Evolutionary conservation across 2,797 vertebrate species (phyloP).

Genomic region (Epinephelus malabaricus): DNA sequence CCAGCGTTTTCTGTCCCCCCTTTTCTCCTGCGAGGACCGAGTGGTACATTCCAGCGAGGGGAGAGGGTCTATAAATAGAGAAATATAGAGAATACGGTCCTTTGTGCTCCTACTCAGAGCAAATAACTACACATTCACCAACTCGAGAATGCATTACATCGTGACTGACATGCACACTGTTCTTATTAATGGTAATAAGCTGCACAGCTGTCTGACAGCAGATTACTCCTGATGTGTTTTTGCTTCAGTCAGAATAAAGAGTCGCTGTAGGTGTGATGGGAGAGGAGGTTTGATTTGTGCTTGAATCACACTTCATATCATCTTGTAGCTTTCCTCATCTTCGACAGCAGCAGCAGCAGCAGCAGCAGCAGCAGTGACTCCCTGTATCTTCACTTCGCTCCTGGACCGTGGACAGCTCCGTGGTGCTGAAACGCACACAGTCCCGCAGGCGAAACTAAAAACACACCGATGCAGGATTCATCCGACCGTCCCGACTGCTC

Average conservation of each 20-base stretch:
- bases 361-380: constrained; percentile 19
- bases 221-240: neutral
- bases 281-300: constrained; percentile 21
- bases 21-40: constrained; percentile 39
- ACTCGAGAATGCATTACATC: constrained; percentile 19
- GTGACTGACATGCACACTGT: constrained; percentile 26
- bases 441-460: constrained; percentile 17
- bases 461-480: constrained; percentile 8
- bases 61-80: constrained; percentile 89
- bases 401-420: constrained; percentile 72
- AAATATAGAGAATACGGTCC: constrained; percentile 84
- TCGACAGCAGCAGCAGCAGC: neutral
- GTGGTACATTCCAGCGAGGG: constrained; percentile 84
- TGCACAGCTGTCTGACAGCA: neutral
- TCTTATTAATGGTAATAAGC: constrained; percentile 5
- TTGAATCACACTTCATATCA: constrained; percentile 29
- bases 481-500: constrained; percentile 3
- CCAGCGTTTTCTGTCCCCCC: constrained; percentile 47
- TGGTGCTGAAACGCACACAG: constrained; percentile 72
- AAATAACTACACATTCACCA: constrained; percentile 57
- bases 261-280: neutral
- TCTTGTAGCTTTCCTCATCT: constrained; percentile 1
- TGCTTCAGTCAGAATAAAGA: neutral
- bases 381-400: constrained; percentile 12
- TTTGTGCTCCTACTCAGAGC: constrained; percentile 84